Evolutionary conservation across 2,113 vertebrate species (phyloP).

Genomic region (Gobio gobio): DNA sequence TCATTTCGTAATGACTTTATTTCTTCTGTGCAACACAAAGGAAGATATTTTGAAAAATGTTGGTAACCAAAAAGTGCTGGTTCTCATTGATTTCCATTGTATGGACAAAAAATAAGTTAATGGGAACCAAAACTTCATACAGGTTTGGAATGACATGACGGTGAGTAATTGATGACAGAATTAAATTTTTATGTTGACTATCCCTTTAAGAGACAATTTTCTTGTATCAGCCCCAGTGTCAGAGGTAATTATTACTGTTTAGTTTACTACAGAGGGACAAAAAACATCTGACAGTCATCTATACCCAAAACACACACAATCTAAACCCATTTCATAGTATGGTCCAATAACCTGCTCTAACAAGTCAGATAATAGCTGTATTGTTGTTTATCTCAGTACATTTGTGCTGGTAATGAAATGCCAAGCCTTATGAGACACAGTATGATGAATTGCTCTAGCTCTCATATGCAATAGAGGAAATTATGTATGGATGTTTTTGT

Average conservation of each 20-base stretch:
- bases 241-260: background rate
- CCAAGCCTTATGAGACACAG: background rate
- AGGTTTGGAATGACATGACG: no score
- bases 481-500: slow-evolving; percentile 5
- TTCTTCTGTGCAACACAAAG: no score
- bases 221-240: background rate
- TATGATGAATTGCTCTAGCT: background rate
- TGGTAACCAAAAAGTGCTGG: no score
- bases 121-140: no score
- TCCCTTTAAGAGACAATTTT: no score
- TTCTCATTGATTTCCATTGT: no score
- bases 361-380: slow-evolving; percentile 12
- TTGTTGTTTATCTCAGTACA: background rate
- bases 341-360: slow-evolving; percentile 23
- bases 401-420: slow-evolving; percentile 17
- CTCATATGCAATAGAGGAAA: slow-evolving; percentile 3
- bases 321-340: slow-evolving; percentile 5
- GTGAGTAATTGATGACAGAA: no score
- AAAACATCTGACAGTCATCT: background rate
- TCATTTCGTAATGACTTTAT: no score
- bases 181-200: no score
- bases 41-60: no score
- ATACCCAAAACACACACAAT: background rate
- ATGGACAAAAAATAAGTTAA: no score
- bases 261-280: background rate